Evolutionary conservation across 2,888 invertebrate species (phyloP), one percentile per base, ranked within the genome.

Genomic region (Drosophila paranaensis): DNA sequence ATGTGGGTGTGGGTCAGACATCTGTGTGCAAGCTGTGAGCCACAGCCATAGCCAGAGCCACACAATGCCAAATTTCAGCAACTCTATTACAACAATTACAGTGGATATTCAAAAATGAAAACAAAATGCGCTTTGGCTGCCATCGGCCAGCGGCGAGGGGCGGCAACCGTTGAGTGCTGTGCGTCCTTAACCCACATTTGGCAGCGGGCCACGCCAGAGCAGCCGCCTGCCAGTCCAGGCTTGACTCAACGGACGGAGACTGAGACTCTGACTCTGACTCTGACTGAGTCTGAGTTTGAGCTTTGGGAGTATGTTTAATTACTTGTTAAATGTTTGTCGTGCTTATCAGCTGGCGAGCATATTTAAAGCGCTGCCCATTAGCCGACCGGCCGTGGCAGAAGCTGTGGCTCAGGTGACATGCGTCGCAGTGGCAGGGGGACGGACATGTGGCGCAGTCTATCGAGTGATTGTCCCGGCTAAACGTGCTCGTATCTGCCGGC

Each of bases 1-100:
- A 88, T 88, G 89, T 88, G 89, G 89, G 89, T 89, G 88, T 87
- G 84, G 83, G 78, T 82, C 83, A 71, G 75, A 82, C 79, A 79
- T 65, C 65, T 73, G 73, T 71, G 78, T 30, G 48, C 48, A 30
- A 9, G n/a, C 54, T 30, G 40, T 40, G 39, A 11, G 54, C 39
- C 4, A 20, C 20, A 20, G 20, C 20, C 20, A 20, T 2, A 20
- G 61, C 35, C 48, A 8, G 11, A 50, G 14, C n/a, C 33, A 10
- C 39, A 27, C 82, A 82, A 81, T 82, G 76, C 83, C 80, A 74
- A 81, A 82, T 81, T 82, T 89, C 85, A 88, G 88, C 87, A 85
- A 89, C 89, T 88, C 87, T 87, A 88, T 89, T 88, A 81, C 77
- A 80, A 75, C 77, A 72, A 73, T 62, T 71, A 55, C 62, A 63